Conservation (phyloP, 2,888 invertebrate genomes). For the Tachystola acroxantha region DNA sequence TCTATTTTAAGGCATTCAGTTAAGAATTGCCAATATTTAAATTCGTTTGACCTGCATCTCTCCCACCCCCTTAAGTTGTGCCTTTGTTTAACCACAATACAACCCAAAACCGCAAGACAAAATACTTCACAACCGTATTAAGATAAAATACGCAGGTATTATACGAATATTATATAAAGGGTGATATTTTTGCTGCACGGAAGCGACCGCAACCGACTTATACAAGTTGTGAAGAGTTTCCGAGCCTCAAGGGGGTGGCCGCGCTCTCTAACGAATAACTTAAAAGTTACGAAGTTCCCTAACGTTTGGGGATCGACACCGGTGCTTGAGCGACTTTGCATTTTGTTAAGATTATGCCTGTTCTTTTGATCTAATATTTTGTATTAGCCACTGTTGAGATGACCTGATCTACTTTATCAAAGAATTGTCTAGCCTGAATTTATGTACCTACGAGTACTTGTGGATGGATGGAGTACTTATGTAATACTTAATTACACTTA, state of each 20-base stretch:
- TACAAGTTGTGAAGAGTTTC: slow-evolving; percentile 15
- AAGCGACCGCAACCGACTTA: slow-evolving; percentile 24
- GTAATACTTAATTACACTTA: no score
- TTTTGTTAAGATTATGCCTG: slow-evolving; percentile 2
- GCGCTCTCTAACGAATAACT: slow-evolving; percentile 30
- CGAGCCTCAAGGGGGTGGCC: slow-evolving; percentile 6
- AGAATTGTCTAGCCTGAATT: no score
- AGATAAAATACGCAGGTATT: slow-evolving; percentile 3
- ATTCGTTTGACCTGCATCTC: no score
- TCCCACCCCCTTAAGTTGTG: no score
- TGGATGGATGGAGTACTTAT: no score
- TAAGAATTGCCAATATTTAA: no score
- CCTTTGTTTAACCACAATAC: slow-evolving; percentile 11
- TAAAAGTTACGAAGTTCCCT: slow-evolving; percentile 29
- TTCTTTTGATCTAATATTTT: no score
- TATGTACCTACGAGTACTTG: no score
- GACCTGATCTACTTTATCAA: no score
- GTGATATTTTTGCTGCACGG: slow-evolving; percentile 27
- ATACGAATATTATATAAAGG: slow-evolving; percentile 2
- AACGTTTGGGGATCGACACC: slow-evolving; percentile 9
- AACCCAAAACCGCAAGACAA: slow-evolving; percentile 6
- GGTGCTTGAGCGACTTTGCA: slow-evolving; percentile 19
- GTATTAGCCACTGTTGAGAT: no score
- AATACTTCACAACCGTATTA: slow-evolving; percentile 12
- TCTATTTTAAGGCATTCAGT: no score